Evolutionary conservation across 2,888 invertebrate genomes (phyloP).

Genomic region (Tetragonula carbonaria): DNA sequence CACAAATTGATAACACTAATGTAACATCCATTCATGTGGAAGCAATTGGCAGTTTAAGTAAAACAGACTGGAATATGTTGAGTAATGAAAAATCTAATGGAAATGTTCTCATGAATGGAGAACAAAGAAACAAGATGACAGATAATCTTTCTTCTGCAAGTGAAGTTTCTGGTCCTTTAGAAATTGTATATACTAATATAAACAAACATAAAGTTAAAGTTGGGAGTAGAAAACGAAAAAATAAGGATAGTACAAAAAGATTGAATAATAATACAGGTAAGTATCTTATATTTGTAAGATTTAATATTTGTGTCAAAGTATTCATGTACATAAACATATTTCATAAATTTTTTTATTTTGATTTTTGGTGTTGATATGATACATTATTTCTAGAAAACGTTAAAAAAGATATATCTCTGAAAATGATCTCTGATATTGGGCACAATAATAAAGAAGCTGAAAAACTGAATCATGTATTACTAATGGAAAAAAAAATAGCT

Average conservation of each 20-base stretch:
- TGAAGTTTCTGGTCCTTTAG: constrained; percentile 56
- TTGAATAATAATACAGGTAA: constrained; percentile 9
- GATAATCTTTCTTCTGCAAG: constrained; percentile 12
- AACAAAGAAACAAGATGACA: neutral
- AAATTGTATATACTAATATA: constrained; percentile 64
- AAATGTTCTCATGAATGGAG: constrained; percentile 11
- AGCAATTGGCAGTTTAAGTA: constrained; percentile 69
- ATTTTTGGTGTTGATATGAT: neutral
- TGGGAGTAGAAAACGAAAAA: constrained; percentile 46
- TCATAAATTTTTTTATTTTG: neutral
- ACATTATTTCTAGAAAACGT: constrained; percentile 2
- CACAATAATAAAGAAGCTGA: neutral
- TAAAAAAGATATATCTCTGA: neutral
- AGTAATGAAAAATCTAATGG: constrained; percentile 25
- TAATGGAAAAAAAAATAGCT: constrained; percentile 68
- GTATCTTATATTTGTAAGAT: constrained; percentile 12
- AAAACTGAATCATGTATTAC: constrained; percentile 25
- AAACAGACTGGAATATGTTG: constrained; percentile 74
- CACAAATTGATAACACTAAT: constrained; percentile 19
- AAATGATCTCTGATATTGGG: neutral
- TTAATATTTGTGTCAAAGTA: neutral
- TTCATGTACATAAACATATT: neutral
- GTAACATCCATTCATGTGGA: constrained; percentile 69
- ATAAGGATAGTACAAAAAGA: constrained; percentile 4
- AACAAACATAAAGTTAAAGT: constrained; percentile 43